Evolutionary conservation across 2,888 invertebrate species (phyloP), one percentile per base, ranked within the genome.

Genomic region (Ectemnius cavifrons): DNA sequence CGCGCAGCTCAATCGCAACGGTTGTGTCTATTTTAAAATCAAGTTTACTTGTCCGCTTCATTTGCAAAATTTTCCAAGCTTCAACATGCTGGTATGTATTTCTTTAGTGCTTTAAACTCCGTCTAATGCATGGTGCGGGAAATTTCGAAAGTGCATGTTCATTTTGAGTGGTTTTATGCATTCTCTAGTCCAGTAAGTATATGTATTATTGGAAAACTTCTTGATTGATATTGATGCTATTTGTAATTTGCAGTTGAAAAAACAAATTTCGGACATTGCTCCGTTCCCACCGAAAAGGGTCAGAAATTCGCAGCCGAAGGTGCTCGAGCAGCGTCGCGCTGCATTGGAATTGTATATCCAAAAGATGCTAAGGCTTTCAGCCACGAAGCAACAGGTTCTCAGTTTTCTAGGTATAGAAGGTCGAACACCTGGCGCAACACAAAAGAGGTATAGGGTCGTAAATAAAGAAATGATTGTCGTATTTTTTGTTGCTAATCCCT

Each of bases 211-310:
- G 11, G 2, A 11, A 37, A 37, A 11, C 37, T 37, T 6, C 37
- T 6, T 11, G 8, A 37, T 6, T 8, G 1, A 37, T 37, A 37
- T 8, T 37, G 37, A 37, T 4, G 11, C 37, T 37, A 6, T 37
- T 0, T 37, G 37, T 11, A 37, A 37, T 60, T 77, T 86, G 6
- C 80, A 92, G 92, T 83, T 92, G 75, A 92, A 93, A 75, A 93
- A 93, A 80, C 88, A 91, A 56, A 91, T 91, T 63, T 75, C 80
- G 58, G 90, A 89, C 59, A 92, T 92, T 0, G 93, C 93, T 47
- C 91, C 92, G 57, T 94, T 93, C 88, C 93, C 93, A 18, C 93
- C 93, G 0, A 93, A 94, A 80, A 91, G 92, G 81, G 92, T 93
- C 3, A 89, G 93, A 75, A 93, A 93, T 84, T 92, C 92, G 52